Conservation (phyloP, 2,888 invertebrate genomes). For the Ectropis crepuscularia region DNA sequence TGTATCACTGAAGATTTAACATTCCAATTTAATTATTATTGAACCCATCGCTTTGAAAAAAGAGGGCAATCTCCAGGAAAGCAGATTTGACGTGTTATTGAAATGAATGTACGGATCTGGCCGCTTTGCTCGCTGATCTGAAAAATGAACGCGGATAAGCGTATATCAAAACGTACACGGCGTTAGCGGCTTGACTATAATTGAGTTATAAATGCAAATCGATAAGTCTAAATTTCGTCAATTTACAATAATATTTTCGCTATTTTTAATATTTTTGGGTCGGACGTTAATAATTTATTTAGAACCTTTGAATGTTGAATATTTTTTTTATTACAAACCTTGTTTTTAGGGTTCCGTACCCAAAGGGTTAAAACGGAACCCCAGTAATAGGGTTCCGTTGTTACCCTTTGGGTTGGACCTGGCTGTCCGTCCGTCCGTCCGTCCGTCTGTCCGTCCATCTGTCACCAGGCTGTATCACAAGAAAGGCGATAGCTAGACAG, state of each 20-base stretch:
- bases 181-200: conserved; percentile 46
- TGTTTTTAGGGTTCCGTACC: too few species aligned
- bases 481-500: too few species aligned
- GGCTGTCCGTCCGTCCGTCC: too few species aligned
- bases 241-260: too few species aligned
- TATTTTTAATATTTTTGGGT: neutral
- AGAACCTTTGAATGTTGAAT: too few species aligned
- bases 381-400: too few species aligned
- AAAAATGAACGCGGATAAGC: conserved; percentile 49
- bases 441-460: too few species aligned
- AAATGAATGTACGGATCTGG: conserved; percentile 20
- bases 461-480: too few species aligned
- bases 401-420: too few species aligned
- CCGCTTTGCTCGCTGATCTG: conserved; percentile 35
- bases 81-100: conserved; percentile 24
- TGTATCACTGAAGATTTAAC: neutral
- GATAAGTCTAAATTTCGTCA: conserved; percentile 35
- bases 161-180: conserved; percentile 22
- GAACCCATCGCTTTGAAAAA: conserved; percentile 12
- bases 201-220: conserved; percentile 51
- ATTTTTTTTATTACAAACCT: too few species aligned
- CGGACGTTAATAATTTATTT: too few species aligned
- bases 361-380: too few species aligned
- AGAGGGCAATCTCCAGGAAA: neutral
- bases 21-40: neutral